phyloP scores from a whole-genome alignment of 2,113 vertebrate genomes.

The Protobothrops mucrosquamatus region DNA sequence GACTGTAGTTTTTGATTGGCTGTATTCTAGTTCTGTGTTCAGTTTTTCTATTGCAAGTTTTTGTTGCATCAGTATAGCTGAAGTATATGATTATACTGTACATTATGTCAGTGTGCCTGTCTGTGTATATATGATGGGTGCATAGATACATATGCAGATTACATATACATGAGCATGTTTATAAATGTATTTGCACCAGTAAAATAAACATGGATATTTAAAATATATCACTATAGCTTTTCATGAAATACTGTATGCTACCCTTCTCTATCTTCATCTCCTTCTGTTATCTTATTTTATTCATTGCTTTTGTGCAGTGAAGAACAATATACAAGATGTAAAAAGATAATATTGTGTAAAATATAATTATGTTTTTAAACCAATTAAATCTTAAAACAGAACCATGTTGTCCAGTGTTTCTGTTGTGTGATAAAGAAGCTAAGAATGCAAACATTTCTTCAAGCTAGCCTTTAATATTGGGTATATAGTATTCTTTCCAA shows the following conservation, averaged over 20 bases:
- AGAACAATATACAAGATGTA: background rate
- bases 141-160: background rate
- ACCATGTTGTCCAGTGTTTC: background rate
- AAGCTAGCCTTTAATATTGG: background rate
- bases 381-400: background rate
- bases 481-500: background rate
- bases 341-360: background rate
- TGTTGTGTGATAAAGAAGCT: background rate
- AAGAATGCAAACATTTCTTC: background rate
- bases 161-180: background rate
- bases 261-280: background rate
- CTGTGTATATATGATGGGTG: background rate
- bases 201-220: background rate
- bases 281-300: background rate
- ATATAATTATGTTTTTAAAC: background rate
- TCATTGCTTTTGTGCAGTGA: background rate
- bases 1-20: slow-evolving; percentile 45
- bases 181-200: background rate
- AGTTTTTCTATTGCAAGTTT: slow-evolving; percentile 58
- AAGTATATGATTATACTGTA: slow-evolving; percentile 46
- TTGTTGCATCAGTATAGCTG: slow-evolving; percentile 54
- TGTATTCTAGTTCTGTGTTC: slow-evolving; percentile 51
- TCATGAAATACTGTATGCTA: background rate
- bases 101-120: background rate
- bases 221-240: background rate